Evolutionary conservation across 2,113 vertebrate species (phyloP), one percentile per base, ranked within the genome.

Genomic region (Lagenorhynchus albirostris): DNA sequence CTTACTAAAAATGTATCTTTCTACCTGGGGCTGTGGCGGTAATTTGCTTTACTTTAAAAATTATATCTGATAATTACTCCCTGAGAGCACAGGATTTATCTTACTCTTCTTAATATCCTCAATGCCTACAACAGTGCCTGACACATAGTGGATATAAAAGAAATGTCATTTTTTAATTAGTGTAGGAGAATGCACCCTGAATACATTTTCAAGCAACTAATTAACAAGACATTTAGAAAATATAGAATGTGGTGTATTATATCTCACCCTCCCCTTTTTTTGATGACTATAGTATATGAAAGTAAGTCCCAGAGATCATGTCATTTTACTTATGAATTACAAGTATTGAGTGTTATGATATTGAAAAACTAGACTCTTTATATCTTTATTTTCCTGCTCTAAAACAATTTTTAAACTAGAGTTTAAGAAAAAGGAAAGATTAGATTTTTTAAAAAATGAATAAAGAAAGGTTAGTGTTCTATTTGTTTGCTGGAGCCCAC

Each of bases 131-230:
- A 41, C 21, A 77, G 15, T 86, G 31, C 20, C 38, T 82, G 47
- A 50, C 26, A 62, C 55, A 26, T 50, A 60, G 18, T 70, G 15
- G 3, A 79, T 58, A 13, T 38, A 44, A 80, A 96, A 93, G 50
- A 95, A 95, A 91, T 76, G 33, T 50, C 65, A 36, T 44, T 90
- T 96, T 92, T 94, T 47, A 94, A 76, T 89, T 58, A 41, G 33
- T 62, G 26, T 3, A 31, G 68, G 33, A 68, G 41, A 76, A 74
- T 91, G 41, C 20, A 84, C 36, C 41, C 9, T 55, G 50, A 87
- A 74, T 90, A 58, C 26, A 84, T 84, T 91, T 80, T 63, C 33
- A 92, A 79, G 68, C 25, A 86, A 94, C 60, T 76, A 91, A 50
- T 79, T 95, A 82, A 38, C 26, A 91, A 95, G 63, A 70, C 26